phyloP scores from a whole-genome alignment of 2,888 invertebrate species.

The Subacronicta megacephala region DNA sequence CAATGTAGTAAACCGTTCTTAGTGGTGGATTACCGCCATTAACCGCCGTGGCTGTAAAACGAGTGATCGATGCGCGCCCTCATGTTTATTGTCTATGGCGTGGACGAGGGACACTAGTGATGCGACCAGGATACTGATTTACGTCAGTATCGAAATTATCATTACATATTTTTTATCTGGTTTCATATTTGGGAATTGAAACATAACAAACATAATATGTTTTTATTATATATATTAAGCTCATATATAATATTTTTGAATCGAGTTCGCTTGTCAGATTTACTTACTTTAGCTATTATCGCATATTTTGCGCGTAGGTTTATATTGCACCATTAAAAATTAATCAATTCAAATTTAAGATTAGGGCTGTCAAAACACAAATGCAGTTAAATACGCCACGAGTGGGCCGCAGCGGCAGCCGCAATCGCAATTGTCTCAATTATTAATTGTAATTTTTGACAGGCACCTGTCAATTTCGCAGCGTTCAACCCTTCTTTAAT shows the following conservation, averaged over 20 bases:
- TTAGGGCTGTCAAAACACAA: slow-evolving; percentile 31
- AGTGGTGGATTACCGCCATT: slow-evolving; percentile 86
- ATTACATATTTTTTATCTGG: background rate
- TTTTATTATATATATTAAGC: no score
- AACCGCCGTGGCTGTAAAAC: slow-evolving; percentile 82
- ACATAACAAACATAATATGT: no score
- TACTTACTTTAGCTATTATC: background rate
- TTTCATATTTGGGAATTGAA: background rate
- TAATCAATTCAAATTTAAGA: slow-evolving; percentile 17
- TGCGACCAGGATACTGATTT: slow-evolving; percentile 45
- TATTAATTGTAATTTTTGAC: slow-evolving; percentile 90
- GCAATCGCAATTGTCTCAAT: slow-evolving; percentile 82
- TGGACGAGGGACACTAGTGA: slow-evolving; percentile 65
- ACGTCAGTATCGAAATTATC: slow-evolving; percentile 20
- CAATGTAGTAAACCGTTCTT: slow-evolving; percentile 80
- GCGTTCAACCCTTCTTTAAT: slow-evolving; percentile 87
- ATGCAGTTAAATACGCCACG: slow-evolving; percentile 41
- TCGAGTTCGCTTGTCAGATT: no score
- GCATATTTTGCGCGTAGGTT: background rate
- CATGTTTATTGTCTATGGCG: slow-evolving; percentile 76
- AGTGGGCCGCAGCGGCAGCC: slow-evolving; percentile 53
- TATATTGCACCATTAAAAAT: slow-evolving; percentile 1
- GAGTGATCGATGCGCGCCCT: slow-evolving; percentile 80
- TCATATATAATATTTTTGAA: no score
- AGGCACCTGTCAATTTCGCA: slow-evolving; percentile 89